These are phyloP conservation scores for Linnaemya tessellans DNA, from an alignment of 2,888 invertebrate species.

Conservation along the genomic window DNA sequence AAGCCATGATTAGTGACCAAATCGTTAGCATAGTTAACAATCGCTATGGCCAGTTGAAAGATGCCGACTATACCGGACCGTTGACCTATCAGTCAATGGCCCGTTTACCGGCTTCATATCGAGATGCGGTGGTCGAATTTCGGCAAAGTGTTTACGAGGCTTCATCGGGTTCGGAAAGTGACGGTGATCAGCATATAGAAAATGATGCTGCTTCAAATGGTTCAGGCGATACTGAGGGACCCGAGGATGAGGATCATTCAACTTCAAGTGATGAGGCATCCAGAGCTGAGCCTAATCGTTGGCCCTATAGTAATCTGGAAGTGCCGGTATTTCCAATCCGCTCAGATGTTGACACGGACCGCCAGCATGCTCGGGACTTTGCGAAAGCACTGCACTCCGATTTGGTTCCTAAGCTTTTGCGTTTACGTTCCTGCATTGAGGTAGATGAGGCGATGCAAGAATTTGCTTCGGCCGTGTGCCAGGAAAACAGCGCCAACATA, in stretches of 20 bases:
- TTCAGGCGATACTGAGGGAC: constrained; percentile 88
- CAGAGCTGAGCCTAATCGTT: constrained; percentile 81
- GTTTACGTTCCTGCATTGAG: constrained; percentile 91
- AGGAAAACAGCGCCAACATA: constrained; percentile 86
- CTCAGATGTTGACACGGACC: constrained; percentile 90
- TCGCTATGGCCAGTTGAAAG: constrained; percentile 87
- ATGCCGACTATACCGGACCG: constrained; percentile 92
- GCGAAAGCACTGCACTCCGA: constrained; percentile 89
- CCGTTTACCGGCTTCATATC: constrained; percentile 91
- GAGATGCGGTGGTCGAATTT: constrained; percentile 88
- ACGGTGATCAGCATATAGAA: constrained; percentile 88
- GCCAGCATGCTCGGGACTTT: constrained; percentile 93
- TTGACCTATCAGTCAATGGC: constrained; percentile 93
- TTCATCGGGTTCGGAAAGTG: constrained; percentile 85
- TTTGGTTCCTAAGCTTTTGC: constrained; percentile 90
- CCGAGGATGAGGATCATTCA: constrained; percentile 86
- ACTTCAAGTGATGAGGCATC: constrained; percentile 84
- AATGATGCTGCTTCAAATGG: constrained; percentile 90
- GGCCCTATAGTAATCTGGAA: constrained; percentile 83
- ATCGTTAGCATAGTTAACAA: constrained; percentile 86
- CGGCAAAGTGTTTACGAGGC: constrained; percentile 87
- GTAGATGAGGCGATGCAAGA: constrained; percentile 95
- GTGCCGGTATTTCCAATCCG: constrained; percentile 82
- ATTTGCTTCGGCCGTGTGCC: constrained; percentile 95
- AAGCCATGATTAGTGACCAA: constrained; percentile 84